Conservation (phyloP, 2,888 invertebrate genomes). For the Deilephila porcellus region DNA sequence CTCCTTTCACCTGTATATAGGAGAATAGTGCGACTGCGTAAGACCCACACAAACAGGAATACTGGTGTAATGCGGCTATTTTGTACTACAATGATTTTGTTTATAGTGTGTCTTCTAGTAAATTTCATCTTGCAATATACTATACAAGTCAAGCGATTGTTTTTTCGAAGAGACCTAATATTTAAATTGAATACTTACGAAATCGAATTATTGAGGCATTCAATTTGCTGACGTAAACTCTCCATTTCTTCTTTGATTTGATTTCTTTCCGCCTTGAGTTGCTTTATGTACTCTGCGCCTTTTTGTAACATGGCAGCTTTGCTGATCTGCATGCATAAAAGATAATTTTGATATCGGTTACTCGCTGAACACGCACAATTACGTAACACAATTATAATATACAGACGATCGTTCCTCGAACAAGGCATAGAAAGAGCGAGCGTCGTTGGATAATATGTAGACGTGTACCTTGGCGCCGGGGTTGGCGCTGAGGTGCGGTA, state of each 20-base stretch:
- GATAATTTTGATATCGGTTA: too few species aligned
- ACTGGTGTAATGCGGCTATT: too few species aligned
- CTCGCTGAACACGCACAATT: too few species aligned
- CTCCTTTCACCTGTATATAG: too few species aligned
- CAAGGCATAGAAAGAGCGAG: too few species aligned
- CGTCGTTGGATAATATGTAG: background rate
- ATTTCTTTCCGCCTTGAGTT: slow-evolving; percentile 93
- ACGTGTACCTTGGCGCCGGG: slow-evolving; percentile 91
- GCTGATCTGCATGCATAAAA: slow-evolving; percentile 86
- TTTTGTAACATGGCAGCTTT: slow-evolving; percentile 99
- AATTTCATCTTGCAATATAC: too few species aligned
- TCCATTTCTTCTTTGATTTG: slow-evolving; percentile 96
- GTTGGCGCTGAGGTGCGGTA: slow-evolving; percentile 95
- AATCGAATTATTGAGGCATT: slow-evolving; percentile 94
- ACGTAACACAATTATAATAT: too few species aligned
- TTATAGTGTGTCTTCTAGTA: too few species aligned
- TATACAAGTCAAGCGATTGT: slow-evolving; percentile 24
- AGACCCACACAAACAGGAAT: too few species aligned
- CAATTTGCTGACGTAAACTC: slow-evolving; percentile 93
- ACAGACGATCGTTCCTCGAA: too few species aligned
- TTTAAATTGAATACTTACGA: slow-evolving; percentile 86
- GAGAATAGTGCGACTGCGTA: too few species aligned
- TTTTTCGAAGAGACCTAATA: background rate
- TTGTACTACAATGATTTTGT: too few species aligned
- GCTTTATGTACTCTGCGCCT: slow-evolving; percentile 97